Percentiles rank a stretch among this genome's conserved stretches.
phyloP scores from a whole-genome alignment of 2,797 vertebrate species.

The Strix occidentalis region DNA sequence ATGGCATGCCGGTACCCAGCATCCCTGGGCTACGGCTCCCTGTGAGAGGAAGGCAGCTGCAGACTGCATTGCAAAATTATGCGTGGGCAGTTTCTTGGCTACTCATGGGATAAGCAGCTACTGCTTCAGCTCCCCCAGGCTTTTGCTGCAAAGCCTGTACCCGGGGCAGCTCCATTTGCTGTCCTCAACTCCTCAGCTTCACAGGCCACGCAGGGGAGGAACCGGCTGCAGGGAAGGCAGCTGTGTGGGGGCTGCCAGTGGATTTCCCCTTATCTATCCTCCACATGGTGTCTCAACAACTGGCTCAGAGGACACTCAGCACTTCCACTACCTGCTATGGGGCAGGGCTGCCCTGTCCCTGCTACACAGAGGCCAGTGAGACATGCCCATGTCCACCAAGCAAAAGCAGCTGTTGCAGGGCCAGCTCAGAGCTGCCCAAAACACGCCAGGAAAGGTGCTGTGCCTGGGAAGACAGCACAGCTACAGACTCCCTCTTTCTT shows the following conservation, averaged over 20 bases:
- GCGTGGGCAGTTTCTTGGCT: slow-evolving; percentile 45
- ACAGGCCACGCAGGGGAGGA: not conserved
- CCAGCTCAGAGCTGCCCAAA: not conserved
- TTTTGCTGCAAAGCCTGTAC: slow-evolving; percentile 10
- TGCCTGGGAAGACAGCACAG: not conserved
- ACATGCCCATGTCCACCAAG: not conserved
- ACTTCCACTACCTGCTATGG: not conserved
- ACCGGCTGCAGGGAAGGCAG: not conserved
- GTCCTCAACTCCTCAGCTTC: not conserved
- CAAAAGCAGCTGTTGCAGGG: not conserved
- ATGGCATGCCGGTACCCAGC: not conserved
- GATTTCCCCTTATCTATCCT: not conserved
- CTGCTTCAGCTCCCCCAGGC: slow-evolving; percentile 23
- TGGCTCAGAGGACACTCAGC: not conserved
- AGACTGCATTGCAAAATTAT: slow-evolving; percentile 29
- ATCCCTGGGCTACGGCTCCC: not conserved
- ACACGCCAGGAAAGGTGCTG: not conserved
- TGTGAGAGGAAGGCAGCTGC: slow-evolving; percentile 16
- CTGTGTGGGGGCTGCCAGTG: not conserved
- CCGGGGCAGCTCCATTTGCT: slow-evolving; percentile 20
- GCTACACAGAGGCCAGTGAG: not conserved
- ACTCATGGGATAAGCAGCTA: slow-evolving; percentile 37
- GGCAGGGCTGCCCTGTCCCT: not conserved
- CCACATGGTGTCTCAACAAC: not conserved
- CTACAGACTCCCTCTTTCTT: not conserved